These are phyloP conservation scores for Pristis pectinata DNA, from an alignment of 2,797 vertebrate species.

Conservation along the genomic window DNA sequence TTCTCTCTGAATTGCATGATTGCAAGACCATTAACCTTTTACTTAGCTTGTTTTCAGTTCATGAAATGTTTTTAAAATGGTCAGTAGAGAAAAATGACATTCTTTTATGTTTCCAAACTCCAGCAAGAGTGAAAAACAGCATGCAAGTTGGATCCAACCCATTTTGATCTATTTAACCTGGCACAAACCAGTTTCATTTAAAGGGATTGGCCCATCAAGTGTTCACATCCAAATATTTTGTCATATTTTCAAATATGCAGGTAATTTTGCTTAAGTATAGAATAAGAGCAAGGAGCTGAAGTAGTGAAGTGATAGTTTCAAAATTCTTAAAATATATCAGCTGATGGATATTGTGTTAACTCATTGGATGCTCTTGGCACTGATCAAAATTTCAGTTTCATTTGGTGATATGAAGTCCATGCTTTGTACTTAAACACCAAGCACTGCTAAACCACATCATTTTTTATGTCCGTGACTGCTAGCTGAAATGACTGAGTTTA, in stretches of 20 bases:
- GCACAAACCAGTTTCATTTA: neutral
- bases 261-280: conserved; percentile 10
- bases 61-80: neutral
- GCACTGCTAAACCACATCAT: neutral
- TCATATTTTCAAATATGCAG: neutral
- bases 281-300: neutral
- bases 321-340: neutral
- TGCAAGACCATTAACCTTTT: neutral
- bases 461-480: neutral
- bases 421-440: neutral
- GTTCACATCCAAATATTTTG: neutral
- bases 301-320: neutral
- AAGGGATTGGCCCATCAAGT: neutral
- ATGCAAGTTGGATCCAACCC: neutral
- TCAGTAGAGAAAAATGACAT: neutral
- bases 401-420: neutral
- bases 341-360: neutral
- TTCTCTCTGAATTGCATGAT: neutral
- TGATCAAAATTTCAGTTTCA: neutral
- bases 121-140: neutral
- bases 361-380: too few species aligned
- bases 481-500: neutral
- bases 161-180: neutral
- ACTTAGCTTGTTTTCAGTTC: neutral
- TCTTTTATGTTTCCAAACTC: neutral